Evolutionary conservation across 2,888 invertebrate species (phyloP).

Genomic region (Nymphalis urticae): DNA sequence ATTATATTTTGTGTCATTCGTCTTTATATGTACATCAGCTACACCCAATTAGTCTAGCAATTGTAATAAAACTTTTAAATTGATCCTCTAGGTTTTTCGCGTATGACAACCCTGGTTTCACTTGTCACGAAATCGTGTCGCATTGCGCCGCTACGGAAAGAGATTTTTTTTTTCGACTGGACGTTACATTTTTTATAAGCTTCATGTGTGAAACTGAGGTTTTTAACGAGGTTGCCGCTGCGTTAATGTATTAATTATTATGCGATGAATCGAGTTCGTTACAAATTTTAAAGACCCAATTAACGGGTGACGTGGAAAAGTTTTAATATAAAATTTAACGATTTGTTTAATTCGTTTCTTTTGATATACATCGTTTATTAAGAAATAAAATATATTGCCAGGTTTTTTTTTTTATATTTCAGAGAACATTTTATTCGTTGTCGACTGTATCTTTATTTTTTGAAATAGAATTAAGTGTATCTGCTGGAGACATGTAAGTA

Average conservation of each 20-base stretch:
- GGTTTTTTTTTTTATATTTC: too few relatives aligned
- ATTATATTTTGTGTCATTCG: too few relatives aligned
- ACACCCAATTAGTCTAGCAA: too few relatives aligned
- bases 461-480: too few relatives aligned
- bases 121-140: constrained; percentile 29
- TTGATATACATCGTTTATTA: background rate
- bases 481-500: too few relatives aligned
- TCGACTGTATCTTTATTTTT: too few relatives aligned
- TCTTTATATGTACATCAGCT: too few relatives aligned
- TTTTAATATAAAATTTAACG: constrained; percentile 15
- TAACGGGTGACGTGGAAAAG: constrained; percentile 9
- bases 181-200: constrained; percentile 45
- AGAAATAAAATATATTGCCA: too few relatives aligned
- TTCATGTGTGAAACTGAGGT: constrained; percentile 39
- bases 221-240: constrained; percentile 39
- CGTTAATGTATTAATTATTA: constrained; percentile 31
- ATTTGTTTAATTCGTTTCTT: background rate
- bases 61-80: too few relatives aligned
- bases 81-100: background rate
- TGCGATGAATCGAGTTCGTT: constrained; percentile 23
- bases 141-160: constrained; percentile 28
- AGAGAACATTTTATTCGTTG: too few relatives aligned
- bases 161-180: constrained; percentile 34
- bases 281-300: constrained; percentile 26
- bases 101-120: constrained; percentile 11